Evolutionary conservation across 2,888 invertebrate species (phyloP), one percentile per base, ranked within the genome.

Genomic region (Byasa hedistus): DNA sequence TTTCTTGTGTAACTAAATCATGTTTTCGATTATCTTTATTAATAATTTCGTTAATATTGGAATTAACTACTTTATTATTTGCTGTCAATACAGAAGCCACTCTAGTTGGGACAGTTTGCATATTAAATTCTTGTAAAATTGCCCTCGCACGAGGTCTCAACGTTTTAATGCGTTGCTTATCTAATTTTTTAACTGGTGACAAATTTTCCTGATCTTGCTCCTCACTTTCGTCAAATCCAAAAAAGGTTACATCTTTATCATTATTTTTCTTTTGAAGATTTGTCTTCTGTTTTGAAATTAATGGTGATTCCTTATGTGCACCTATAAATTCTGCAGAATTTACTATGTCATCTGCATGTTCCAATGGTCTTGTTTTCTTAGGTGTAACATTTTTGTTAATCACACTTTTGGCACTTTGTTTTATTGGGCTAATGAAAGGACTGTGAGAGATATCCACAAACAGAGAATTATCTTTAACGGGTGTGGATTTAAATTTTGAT

Each of bases 141-240:
- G 80, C 77, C 71, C 83, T 81, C 1, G 82, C 72, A 36, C 79
- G 73, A 24, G 80, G 68, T 67, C 84, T 80, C 27, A 88, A 72
- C 21, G 76, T 75, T 68, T 78, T 73, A 2, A 75, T 71, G 72
- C 70, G 81, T 51, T 77, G 78, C 22, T 64, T 66, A 12, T 75
- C 74, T 51, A 71, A 69, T 32, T 73, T 70, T 74, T 87, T 89
- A 15, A 76, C 67, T 8, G 90, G 90, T 19, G 85, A 85, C 19
- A 87, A 68, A 81, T 92, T 92, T 68, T 92, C 85, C 57, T 72
- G 70, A 69, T 79, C 85, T 58, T 72, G 69, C 69, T 78, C 78
- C 36, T 85, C 85, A 71, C 77, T 87, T 17, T 91, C 89, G 79
- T 92, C 89, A 81, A 92, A 92, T 1, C 92, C 92, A 76, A 92